Percentiles rank a stretch among this genome's conserved stretches.
These are phyloP conservation scores for Cossypha dichroa DNA, from an alignment of 2,797 vertebrate species.

Conservation along the genomic window DNA sequence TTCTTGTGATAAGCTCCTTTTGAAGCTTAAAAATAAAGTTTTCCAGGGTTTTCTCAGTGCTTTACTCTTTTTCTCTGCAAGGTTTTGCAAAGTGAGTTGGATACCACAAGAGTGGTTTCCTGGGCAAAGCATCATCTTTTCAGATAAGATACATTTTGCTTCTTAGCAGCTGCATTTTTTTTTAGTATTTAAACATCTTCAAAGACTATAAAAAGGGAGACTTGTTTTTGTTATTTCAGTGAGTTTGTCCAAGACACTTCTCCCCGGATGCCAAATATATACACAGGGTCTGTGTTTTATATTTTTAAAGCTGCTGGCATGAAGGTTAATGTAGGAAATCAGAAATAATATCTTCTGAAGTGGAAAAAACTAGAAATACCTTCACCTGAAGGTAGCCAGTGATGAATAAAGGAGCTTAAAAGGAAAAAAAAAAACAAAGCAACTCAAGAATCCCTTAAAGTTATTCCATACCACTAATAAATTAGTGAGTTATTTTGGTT, in stretches of 20 bases:
- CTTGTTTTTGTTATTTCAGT: neutral
- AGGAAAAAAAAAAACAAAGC: neutral
- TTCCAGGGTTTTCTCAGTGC: neutral
- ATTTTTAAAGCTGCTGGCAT: neutral
- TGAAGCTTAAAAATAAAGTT: neutral
- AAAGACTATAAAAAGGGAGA: neutral
- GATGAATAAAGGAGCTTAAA: neutral
- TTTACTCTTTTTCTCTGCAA: neutral
- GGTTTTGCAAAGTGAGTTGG: neutral
- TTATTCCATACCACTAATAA: neutral
- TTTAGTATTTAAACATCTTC: conserved; percentile 4
- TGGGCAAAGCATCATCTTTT: neutral
- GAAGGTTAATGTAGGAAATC: neutral
- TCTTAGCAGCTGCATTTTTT: neutral
- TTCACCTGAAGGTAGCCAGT: neutral
- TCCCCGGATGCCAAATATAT: neutral
- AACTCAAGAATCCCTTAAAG: neutral
- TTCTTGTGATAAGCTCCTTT: neutral
- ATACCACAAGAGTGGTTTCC: neutral
- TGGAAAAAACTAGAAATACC: neutral
- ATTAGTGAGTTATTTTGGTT: neutral
- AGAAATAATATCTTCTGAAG: neutral
- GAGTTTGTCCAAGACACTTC: neutral
- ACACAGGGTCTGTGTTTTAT: neutral
- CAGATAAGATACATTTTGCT: neutral